A percentile compares a stretch with the other conserved stretches of the same genome.
These are phyloP conservation scores for Drosophila monieri DNA, from an alignment of 2,888 invertebrate genomes.

Conservation along the genomic window DNA sequence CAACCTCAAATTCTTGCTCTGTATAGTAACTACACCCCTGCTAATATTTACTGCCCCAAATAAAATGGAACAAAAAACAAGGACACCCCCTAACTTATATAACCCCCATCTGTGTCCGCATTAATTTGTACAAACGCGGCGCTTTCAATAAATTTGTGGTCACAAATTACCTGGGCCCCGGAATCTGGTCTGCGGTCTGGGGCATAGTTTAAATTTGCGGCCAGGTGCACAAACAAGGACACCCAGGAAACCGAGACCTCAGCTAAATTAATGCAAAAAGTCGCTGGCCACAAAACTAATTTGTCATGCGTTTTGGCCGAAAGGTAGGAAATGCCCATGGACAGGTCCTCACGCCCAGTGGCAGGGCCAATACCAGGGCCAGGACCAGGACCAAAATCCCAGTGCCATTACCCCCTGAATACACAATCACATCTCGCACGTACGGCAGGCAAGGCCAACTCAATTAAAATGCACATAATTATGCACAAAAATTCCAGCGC, in stretches of 20 bases:
- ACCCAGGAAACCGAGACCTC: slow-evolving; percentile 51
- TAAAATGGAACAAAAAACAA: neutral
- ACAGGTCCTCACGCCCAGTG: slow-evolving; percentile 7
- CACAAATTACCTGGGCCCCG: slow-evolving; percentile 69
- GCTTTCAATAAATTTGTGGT: slow-evolving; percentile 78
- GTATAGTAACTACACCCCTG: slow-evolving; percentile 2
- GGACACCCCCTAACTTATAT: neutral
- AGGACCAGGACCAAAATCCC: neutral
- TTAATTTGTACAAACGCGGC: slow-evolving; percentile 57
- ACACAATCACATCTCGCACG: neutral
- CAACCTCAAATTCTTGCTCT: neutral
- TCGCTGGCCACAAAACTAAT: slow-evolving; percentile 72
- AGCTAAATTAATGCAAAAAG: slow-evolving; percentile 72
- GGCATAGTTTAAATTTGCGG: slow-evolving; percentile 50
- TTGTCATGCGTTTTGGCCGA: slow-evolving; percentile 68
- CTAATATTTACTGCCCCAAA: neutral
- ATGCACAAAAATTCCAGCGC: slow-evolving; percentile 65
- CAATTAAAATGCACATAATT: slow-evolving; percentile 73
- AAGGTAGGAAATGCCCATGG: slow-evolving; percentile 45
- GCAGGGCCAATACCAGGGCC: neutral
- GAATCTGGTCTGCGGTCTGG: slow-evolving; percentile 37
- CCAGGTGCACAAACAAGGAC: slow-evolving; percentile 41
- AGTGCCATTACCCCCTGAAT: slow-evolving; percentile 11
- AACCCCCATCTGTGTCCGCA: slow-evolving; percentile 8
- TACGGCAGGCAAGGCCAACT: slow-evolving; percentile 55